Evolutionary conservation across 2,797 vertebrate species (phyloP).

Genomic region (Acropternis orthonyx): DNA sequence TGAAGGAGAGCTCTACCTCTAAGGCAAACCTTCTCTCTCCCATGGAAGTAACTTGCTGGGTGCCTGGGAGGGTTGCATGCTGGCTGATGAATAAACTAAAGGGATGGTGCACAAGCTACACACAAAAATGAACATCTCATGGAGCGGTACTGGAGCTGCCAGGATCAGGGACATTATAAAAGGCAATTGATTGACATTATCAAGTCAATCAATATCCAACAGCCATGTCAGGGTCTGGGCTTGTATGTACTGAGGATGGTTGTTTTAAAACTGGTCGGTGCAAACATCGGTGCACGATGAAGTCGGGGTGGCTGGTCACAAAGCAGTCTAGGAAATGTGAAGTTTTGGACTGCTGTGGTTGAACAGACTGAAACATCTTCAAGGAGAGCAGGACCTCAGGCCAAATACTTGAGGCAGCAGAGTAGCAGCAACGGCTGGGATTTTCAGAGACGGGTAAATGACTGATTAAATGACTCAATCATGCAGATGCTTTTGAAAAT

Average conservation of each 20-base stretch:
- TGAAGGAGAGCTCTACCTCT: not conserved
- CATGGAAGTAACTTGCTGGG: not conserved
- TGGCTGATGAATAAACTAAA: not conserved
- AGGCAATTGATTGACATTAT: not conserved
- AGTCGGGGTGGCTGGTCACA: not conserved
- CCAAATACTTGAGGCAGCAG: slow-evolving; percentile 7
- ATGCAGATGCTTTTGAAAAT: slow-evolving; percentile 66
- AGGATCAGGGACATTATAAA: not conserved
- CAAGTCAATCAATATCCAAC: not conserved
- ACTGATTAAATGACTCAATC: slow-evolving; percentile 67
- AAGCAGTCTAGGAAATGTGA: not conserved
- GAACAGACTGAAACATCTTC: not conserved
- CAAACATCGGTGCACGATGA: not conserved
- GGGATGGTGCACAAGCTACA: accelerated
- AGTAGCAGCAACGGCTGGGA: not conserved
- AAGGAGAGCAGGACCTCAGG: not conserved
- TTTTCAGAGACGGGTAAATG: slow-evolving; percentile 39
- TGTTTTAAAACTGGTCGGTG: not conserved
- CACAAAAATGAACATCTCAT: accelerated
- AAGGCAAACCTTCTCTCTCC: not conserved
- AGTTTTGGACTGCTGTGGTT: not conserved
- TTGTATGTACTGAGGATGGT: accelerated
- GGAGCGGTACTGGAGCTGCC: accelerated
- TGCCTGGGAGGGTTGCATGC: not conserved
- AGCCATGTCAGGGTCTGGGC: accelerated